Evolutionary conservation across 2,888 invertebrate genomes (phyloP).

Genomic region (Carpatolechia fugitivella): DNA sequence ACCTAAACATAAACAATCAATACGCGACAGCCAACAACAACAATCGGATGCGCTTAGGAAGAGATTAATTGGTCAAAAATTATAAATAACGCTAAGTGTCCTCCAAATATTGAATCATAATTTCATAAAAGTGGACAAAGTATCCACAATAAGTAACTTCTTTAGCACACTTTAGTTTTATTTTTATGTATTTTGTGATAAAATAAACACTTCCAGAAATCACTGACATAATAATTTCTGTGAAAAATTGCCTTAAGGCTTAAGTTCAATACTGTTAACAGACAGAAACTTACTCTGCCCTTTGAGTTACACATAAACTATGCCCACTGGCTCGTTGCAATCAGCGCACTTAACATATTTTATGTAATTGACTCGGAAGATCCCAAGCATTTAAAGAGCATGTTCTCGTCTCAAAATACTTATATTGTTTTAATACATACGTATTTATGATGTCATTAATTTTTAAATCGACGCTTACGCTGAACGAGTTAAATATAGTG

Average conservation of each 20-base stretch:
- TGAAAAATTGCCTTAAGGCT: not conserved
- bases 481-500: not conserved
- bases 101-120: too few species aligned
- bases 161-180: too few species aligned
- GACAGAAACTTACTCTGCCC: not conserved
- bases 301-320: not conserved
- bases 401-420: not conserved
- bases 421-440: too few species aligned
- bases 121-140: too few species aligned
- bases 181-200: too few species aligned
- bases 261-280: not conserved
- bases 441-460: not conserved
- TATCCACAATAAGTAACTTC: too few species aligned
- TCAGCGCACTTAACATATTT: not conserved
- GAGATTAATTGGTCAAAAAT: too few species aligned
- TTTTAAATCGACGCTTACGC: not conserved
- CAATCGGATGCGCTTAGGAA: too few species aligned
- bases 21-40: not conserved
- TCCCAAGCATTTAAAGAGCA: conserved; percentile 15
- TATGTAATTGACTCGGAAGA: conserved; percentile 25
- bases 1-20: not conserved
- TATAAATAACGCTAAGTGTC: too few species aligned
- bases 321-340: conserved; percentile 25
- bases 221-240: too few species aligned
- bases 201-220: too few species aligned